Evolutionary conservation across 2,888 invertebrate species (phyloP), one percentile per base, ranked within the genome.

Genomic region (Tolmerus cingulatus): DNA sequence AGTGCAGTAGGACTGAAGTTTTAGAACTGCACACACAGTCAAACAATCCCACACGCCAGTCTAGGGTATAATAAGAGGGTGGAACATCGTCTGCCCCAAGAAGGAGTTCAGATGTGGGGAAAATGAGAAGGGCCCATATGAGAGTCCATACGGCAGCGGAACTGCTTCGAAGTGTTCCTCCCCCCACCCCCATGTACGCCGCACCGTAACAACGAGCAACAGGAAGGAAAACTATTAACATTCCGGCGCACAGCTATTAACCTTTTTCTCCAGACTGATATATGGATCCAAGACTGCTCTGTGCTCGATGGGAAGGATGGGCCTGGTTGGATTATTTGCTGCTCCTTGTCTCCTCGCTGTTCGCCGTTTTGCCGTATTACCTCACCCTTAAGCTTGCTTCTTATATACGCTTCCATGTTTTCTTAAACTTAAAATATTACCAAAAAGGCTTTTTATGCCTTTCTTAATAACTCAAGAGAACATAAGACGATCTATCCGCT

Each of bases 161-260:
- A 81, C 55, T 34, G 55, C 34, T 81, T 81, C n/a, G 46, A 81
- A 81, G 34, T 81, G 34, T 81, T 81, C 81, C 46, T 81, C 19
- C 81, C 55, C n/a, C 19, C 81, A 55, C n/a, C 51, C 23, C n/a
- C 51, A 81, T 55, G 81, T 34, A 55, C 55, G 81, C 27, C 81
- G 81, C 81, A 55, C 51, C 81, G 81, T 81, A 81, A 81, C 81
- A 84, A 74, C 84, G 74, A 89, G 89, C 89, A 90, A 90, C 89
- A 90, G 89, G 89, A 90, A 90, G 89, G 89, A 89, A 90, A 89
- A 89, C 89, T 90, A 90, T 90, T 90, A 90, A 90, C 89, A 90
- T 90, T 90, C 89, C 89, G 89, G 89, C 89, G 89, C 89, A 89
- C 89, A 89, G 89, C 89, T 90, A 90, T 90, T 90, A 90, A 90